These are phyloP conservation scores for Cerceris rybyensis DNA, from an alignment of 2,888 invertebrate species.

Conservation along the genomic window DNA sequence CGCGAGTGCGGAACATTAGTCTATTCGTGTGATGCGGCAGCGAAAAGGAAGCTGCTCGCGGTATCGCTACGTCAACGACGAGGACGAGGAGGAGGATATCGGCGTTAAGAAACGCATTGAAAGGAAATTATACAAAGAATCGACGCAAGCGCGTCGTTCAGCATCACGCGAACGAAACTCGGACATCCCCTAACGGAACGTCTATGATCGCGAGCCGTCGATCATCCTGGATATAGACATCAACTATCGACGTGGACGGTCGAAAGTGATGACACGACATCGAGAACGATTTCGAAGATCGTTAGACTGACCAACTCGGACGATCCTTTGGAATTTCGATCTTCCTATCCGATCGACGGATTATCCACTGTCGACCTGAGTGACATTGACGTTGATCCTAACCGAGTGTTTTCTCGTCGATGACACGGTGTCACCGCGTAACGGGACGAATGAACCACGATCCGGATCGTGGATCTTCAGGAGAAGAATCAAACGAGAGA, in stretches of 20 bases:
- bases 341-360: neutral
- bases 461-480: neutral
- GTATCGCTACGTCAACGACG: conserved; percentile 30
- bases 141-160: conserved; percentile 5
- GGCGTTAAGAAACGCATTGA: neutral
- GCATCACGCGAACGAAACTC: neutral
- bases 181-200: conserved; percentile 25
- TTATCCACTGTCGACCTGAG: neutral
- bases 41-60: conserved; percentile 27
- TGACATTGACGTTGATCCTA: neutral
- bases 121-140: conserved; percentile 13
- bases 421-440: neutral
- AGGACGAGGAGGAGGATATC: conserved; percentile 30
- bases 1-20: conserved; percentile 43
- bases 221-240: neutral
- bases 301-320: conserved; percentile 31
- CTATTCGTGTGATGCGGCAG: conserved; percentile 55
- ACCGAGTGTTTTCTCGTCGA: neutral
- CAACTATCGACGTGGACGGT: conserved; percentile 1
- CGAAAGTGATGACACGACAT: conserved; percentile 34
- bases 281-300: conserved; percentile 64
- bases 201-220: conserved; percentile 8
- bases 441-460: neutral
- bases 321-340: neutral
- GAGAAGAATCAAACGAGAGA: neutral